Conservation (phyloP, 2,888 invertebrate species). For the Exocentrus adspersus region DNA sequence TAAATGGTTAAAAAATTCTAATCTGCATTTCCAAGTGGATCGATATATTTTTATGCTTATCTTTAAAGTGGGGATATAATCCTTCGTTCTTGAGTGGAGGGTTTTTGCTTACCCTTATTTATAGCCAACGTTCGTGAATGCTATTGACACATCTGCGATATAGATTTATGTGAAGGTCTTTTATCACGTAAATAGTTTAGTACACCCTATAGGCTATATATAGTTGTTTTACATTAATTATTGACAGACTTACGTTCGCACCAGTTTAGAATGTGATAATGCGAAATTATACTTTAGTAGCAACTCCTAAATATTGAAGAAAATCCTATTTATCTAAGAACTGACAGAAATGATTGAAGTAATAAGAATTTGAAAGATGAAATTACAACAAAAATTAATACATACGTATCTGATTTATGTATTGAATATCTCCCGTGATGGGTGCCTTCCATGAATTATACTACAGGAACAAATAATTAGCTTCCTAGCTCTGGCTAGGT, state of each 20-base stretch:
- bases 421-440: no score
- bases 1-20: constrained; percentile 41
- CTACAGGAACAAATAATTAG: no score
- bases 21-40: constrained; percentile 45
- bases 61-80: constrained; percentile 43
- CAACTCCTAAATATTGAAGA: no score
- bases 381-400: no score
- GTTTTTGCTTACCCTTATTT: constrained; percentile 57
- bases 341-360: no score
- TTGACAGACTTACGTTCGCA: not conserved
- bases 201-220: not conserved
- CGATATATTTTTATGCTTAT: constrained; percentile 43
- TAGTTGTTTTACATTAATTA: constrained; percentile 1
- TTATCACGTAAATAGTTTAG: constrained; percentile 46
- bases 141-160: constrained; percentile 59
- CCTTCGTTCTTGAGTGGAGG: constrained; percentile 41
- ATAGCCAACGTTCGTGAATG: constrained; percentile 57
- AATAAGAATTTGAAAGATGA: no score
- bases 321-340: no score
- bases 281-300: no score
- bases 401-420: no score
- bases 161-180: constrained; percentile 51
- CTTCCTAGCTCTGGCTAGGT: no score
- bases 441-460: no score
- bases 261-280: not conserved